Evolutionary conservation across 2,888 invertebrate genomes (phyloP), one percentile per base, ranked within the genome.

Genomic region (Morpho deidamia): DNA sequence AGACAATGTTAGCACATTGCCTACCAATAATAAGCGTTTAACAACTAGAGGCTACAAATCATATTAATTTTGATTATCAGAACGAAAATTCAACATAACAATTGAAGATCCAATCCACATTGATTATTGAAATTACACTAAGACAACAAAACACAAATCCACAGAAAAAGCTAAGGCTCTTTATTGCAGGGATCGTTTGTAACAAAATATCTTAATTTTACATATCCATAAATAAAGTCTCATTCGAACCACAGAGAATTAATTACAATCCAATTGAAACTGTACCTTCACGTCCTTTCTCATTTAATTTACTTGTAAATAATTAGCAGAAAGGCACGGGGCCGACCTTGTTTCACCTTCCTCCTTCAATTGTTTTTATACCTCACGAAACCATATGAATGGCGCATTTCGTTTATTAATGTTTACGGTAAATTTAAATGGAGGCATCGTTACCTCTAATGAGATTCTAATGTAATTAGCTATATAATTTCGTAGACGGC

Each of bases 301-400:
- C 58, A 66, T 70, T 74, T 48, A 74, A 76, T 76, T 74, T 67
- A 69, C 64, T 71, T 65, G 67, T 72, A 72, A 74, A 76, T 75
- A 72, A 72, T 71, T 67, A 72, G 62, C 60, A 43, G 52, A 55
- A 59, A 61, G 59, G 60, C 52, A 51, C 42, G 51, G 57, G 57
- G 58, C 40, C 57, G 66, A 62, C 70, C 71, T 69, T 68, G 70
- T 56, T 53, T 57, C 64, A 53, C 61, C 69, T 72, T 72, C 71
- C 69, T 68, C 63, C 66, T 68, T 65, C 46, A 49, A 50, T 43
- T 43, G 49, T 56, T 53, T 33, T 39, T 48, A 40, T 50, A 34
- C 48, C 46, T 45, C 42, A 46, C 44, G 43, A 56, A 56, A 53
- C 32, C 10, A 39, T 11, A 33, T 44, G 12, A 51, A 51, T 45